Evolutionary conservation across 2,113 vertebrate genomes (phyloP), one percentile per base, ranked within the genome.

Genomic region (Pandion haliaetus): DNA sequence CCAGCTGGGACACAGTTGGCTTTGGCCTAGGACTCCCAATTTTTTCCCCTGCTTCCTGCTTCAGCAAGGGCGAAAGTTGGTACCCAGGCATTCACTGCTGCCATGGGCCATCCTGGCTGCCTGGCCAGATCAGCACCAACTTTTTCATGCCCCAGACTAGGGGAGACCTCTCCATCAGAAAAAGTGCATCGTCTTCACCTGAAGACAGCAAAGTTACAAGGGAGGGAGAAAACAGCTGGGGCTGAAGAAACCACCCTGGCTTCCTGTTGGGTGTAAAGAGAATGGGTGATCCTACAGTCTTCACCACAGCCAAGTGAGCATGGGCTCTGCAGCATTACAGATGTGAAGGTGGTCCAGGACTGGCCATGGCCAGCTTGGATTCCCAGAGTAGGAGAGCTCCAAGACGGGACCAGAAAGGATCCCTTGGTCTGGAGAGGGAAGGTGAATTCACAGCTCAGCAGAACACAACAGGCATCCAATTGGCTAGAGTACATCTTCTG

Each of bases 371-470:
- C 61, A 38, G 11, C n/a, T 31, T 2, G 2, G 50, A 32, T 54
- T 70, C 47, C 38, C 8, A 3, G 15, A 4, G 26, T 0, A 1
- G 49, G 29, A 61, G 8, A 57, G 66, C 73, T 72, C 52, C 45
- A 61, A 15, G n/a, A 25, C 16, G 34, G 1, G 1, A 16, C 5
- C 84, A 36, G 47, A 66, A 52, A 84, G 34, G 25, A 70, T 69
- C 58, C 38, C 44, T 76, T 4, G 1, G 58, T n/a, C 82, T 94
- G 86, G 91, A 88, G 66, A 69, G n/a, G 24, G 63, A 74, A 77
- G 55, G 74, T 25, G 70, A 91, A 92, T 82, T 92, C 94, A 82
- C 91, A 87, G 91, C 87, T 96, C 83, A 95, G 90, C 82, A 95
- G 80, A 94, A 93, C 73, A 80, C 86, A 88, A 21, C 72, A 92